A percentile compares a stretch with the other conserved stretches of the same genome.
Conservation (phyloP, 2,888 invertebrate species). For the Drosophila trichaetosa region DNA sequence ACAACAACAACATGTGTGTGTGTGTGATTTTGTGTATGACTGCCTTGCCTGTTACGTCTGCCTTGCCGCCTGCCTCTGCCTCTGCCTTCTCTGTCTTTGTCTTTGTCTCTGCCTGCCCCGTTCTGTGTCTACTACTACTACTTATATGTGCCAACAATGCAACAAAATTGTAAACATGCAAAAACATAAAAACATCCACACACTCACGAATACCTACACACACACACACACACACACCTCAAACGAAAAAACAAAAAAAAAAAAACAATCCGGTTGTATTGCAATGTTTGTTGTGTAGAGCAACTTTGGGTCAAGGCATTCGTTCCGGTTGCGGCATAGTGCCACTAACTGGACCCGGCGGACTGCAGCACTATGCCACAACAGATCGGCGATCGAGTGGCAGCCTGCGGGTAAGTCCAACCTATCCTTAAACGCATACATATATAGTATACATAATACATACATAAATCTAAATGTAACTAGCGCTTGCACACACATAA, state of each 20-base stretch:
- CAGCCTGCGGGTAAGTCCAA: slow-evolving; percentile 84
- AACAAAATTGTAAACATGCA: slow-evolving; percentile 51
- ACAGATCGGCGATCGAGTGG: slow-evolving; percentile 85
- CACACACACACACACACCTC: slow-evolving; percentile 24
- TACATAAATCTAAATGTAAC: slow-evolving; percentile 27
- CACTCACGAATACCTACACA: slow-evolving; percentile 5
- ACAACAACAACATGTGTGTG: slow-evolving; percentile 25
- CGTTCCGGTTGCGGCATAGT: slow-evolving; percentile 85
- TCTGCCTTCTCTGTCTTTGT: slow-evolving; percentile 39
- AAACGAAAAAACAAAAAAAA: slow-evolving; percentile 36
- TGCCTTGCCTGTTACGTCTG: slow-evolving; percentile 59
- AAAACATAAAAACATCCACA: slow-evolving; percentile 36
- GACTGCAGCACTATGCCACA: slow-evolving; percentile 85
- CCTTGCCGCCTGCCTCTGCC: slow-evolving; percentile 40
- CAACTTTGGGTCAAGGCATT: slow-evolving; percentile 85
- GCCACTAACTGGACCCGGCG: slow-evolving; percentile 85
- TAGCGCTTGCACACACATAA: slow-evolving; percentile 55
- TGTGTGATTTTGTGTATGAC: slow-evolving; percentile 30
- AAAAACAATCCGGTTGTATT: slow-evolving; percentile 72
- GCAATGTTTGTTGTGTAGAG: slow-evolving; percentile 83
- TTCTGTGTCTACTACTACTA: slow-evolving; percentile 50
- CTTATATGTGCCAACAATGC: slow-evolving; percentile 32
- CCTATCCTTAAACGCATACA: slow-evolving; percentile 5
- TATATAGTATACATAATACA: slow-evolving; percentile 1
- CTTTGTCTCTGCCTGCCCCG: slow-evolving; percentile 59